Conservation (phyloP, 2,888 invertebrate genomes). For the Crocallis elinguaria region DNA sequence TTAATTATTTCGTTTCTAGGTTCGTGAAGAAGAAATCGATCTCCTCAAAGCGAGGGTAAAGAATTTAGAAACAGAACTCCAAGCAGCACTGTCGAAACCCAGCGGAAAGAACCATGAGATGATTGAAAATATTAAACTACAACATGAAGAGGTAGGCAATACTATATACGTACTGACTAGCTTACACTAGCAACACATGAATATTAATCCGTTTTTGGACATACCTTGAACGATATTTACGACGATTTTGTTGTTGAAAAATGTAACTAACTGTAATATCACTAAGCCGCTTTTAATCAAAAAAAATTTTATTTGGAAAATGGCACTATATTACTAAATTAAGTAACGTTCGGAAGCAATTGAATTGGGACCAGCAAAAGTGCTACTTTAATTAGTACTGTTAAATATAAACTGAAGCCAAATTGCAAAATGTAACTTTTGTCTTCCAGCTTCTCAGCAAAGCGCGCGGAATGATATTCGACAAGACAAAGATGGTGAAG, state of each 20-base stretch:
- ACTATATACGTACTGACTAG: background rate
- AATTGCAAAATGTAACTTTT: background rate
- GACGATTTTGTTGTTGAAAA: too few species aligned
- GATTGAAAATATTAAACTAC: conserved; percentile 78
- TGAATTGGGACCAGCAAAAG: too few species aligned
- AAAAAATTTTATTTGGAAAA: too few species aligned
- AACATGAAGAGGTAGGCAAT: conserved; percentile 74
- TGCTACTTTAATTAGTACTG: too few species aligned
- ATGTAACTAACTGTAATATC: too few species aligned
- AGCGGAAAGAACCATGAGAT: conserved; percentile 79
- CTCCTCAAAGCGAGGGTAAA: conserved; percentile 76
- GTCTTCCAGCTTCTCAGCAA: conserved; percentile 83
- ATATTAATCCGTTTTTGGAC: too few species aligned
- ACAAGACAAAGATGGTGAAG: conserved; percentile 90
- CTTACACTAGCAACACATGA: background rate
- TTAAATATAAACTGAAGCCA: too few species aligned
- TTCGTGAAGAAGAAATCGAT: conserved; percentile 82
- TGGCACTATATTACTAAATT: too few species aligned
- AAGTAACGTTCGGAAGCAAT: too few species aligned
- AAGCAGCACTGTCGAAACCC: conserved; percentile 75
- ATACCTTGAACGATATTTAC: too few species aligned
- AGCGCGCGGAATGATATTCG: conserved; percentile 89
- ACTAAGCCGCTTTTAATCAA: too few species aligned
- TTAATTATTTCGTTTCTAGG: conserved; percentile 50
- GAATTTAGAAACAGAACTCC: conserved; percentile 76